These are phyloP conservation scores for Pitangus sulphuratus DNA, from an alignment of 2,797 vertebrate genomes.

Conservation along the genomic window DNA sequence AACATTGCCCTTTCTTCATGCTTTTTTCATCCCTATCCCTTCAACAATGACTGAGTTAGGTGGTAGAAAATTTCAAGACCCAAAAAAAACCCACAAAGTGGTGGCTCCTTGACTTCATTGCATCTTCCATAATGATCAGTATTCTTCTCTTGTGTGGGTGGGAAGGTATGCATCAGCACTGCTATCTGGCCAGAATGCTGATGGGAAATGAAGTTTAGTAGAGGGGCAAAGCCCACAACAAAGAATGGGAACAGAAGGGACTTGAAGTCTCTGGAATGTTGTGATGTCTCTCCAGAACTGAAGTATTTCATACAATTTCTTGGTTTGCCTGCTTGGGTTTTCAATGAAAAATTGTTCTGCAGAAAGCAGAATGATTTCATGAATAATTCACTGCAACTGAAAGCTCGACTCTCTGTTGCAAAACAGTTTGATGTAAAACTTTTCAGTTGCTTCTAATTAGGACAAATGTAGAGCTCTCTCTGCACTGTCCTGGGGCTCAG, in stretches of 20 bases:
- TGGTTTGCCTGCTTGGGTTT: neutral
- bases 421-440: conserved; percentile 11
- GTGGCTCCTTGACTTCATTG: neutral
- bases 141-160: accelerated
- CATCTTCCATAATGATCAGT: neutral
- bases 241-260: accelerated
- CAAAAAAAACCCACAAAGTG: neutral
- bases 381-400: conserved; percentile 35
- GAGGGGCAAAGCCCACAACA: neutral
- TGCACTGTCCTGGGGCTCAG: neutral
- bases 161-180: neutral
- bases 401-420: neutral
- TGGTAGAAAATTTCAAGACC: neutral
- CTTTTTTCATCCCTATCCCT: neutral
- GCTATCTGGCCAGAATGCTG: neutral
- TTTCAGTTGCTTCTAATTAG: neutral
- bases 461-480: neutral
- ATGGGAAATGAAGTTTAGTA: neutral
- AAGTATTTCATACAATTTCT: neutral
- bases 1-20: neutral
- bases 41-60: neutral
- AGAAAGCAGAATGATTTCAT: conserved; percentile 13
- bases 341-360: conserved; percentile 14
- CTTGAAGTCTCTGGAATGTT: neutral
- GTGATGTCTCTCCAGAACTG: neutral